Base-by-base conservation (phyloP, 2,888 invertebrate species). In the Catotricha subobsoleta region DNA sequence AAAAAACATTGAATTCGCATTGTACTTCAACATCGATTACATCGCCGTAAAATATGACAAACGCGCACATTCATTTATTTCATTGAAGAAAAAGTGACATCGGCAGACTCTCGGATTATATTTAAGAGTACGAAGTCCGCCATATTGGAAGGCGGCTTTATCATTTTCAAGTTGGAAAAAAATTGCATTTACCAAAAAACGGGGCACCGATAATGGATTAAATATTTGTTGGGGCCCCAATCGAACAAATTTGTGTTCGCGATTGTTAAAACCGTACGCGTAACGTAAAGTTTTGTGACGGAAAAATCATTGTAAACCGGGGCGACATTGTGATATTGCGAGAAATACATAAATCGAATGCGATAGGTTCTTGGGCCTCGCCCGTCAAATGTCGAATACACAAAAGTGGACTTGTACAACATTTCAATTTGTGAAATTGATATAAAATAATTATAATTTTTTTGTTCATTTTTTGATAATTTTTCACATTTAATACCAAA, bases 111-210 rank as follows among this genome's bases (percentile, higher is more conserved):
- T 36, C 23, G 36, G 25, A 36, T 36, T 36, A 23, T 25, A 36
- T 36, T 23, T 36, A 23, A 36, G 23, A 36, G 36, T 36, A 23
- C 36, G 36, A 36, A 36, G n/a, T 36, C 36, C 36, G 36, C 36
- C 36, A 36, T 36, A 36, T 36, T 36, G 36, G 9, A 36, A 36
- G 36, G 36, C 36, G 36, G 36, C 36, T 36, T 36, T 36, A 36
- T 36, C 25, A 35, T 23, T 25, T 36, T 36, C 36, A 23, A 36
- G 36, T 36, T 36, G 36, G 25, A 23, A 21, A 36, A 33, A 36
- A 36, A 25, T 36, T 25, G 36, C 36, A 36, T 36, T 36, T 36
- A 23, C 6, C 6, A 25, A 30, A 13, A 30, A 13, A 34, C 34
- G 34, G 34, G 34, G 34, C 34, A 34, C 34, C 34, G 21, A 34